Evolutionary conservation across 2,113 vertebrate genomes (phyloP).

Genomic region (Corythaixoides concolor): DNA sequence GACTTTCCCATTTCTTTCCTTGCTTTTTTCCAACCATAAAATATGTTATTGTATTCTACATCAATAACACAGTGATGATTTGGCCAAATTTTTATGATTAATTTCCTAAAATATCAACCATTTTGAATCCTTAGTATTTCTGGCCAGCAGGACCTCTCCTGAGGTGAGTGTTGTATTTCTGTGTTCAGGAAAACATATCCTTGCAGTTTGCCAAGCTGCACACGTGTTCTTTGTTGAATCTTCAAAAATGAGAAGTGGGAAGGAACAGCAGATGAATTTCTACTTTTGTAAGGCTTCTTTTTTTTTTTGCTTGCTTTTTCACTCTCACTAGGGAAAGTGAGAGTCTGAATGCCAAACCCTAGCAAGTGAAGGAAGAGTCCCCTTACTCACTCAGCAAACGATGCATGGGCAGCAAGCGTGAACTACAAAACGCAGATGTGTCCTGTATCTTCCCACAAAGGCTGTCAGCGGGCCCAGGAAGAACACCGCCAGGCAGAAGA

Average conservation of each 20-base stretch:
- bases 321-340: neutral
- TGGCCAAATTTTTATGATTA: neutral
- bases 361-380: neutral
- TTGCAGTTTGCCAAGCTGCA: no score
- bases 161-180: no score
- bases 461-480: neutral
- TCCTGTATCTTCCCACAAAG: neutral
- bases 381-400: neutral
- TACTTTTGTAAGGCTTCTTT: neutral
- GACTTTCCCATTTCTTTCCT: neutral
- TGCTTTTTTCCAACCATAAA: neutral
- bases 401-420: neutral
- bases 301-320: neutral
- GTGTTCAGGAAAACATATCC: no score
- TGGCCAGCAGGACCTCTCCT: no score
- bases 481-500: neutral
- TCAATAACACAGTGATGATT: neutral
- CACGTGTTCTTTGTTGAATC: no score
- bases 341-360: neutral
- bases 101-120: neutral
- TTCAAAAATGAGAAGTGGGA: no score
- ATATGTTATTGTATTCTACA: neutral
- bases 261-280: no score
- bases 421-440: neutral
- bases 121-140: neutral